Conservation (phyloP, 1,140 invertebrate species). For the Phortica variegata region DNA sequence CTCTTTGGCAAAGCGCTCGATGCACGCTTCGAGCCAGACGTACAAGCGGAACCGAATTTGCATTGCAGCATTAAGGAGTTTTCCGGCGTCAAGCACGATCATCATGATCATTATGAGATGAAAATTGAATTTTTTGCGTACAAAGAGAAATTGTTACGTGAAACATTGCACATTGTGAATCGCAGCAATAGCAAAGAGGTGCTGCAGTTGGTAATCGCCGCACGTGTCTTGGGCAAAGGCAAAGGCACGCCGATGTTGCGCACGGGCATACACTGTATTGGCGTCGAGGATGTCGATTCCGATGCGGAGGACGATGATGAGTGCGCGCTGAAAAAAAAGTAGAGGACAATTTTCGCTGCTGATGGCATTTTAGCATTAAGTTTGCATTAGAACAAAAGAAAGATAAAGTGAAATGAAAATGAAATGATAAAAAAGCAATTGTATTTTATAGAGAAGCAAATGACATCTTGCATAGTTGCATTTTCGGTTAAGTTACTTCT, state of each 20-base stretch:
- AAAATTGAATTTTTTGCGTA: conserved; percentile 60
- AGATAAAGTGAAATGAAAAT: too few species aligned
- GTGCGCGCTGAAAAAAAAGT: background rate
- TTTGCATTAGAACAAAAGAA: too few species aligned
- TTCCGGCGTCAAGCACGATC: conserved; percentile 41
- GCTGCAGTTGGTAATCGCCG: conserved; percentile 49
- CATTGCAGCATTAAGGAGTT: conserved; percentile 50
- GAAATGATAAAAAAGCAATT: too few species aligned
- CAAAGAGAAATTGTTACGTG: conserved; percentile 60
- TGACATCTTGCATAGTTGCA: too few species aligned
- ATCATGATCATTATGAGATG: conserved; percentile 54
- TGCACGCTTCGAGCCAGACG: conserved; percentile 38
- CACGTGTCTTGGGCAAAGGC: conserved; percentile 59
- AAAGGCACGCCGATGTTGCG: conserved; percentile 61
- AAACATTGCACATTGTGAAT: conserved; percentile 58
- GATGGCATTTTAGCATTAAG: too few species aligned
- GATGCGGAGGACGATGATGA: conserved; percentile 50
- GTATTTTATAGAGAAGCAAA: too few species aligned
- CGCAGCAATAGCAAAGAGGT: conserved; percentile 44
- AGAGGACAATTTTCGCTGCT: too few species aligned
- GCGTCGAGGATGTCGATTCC: conserved; percentile 55
- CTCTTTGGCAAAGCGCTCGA: conserved; percentile 33
- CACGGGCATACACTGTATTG: conserved; percentile 60
- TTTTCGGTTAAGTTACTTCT: too few species aligned
- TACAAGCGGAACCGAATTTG: conserved; percentile 46